Base-by-base conservation (phyloP, 1,140 invertebrate species). In the Eriosoma lanigerum region DNA sequence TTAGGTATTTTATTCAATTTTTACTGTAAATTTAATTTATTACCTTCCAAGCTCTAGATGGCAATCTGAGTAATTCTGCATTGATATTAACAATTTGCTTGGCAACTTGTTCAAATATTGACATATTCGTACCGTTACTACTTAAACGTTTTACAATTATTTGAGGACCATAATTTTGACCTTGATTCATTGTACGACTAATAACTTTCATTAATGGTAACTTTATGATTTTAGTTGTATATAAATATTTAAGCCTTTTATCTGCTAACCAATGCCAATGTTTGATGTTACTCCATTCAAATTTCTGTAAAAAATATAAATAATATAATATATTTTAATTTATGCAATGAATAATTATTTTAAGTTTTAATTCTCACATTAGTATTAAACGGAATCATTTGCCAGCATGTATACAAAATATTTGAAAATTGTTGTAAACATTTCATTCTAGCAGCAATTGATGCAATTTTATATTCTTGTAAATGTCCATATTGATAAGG, bases 41-140 rank as follows among this genome's bases (percentile, higher is more conserved):
- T 70, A 89, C 89, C 85, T 92, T 92, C 91, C 91, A 92, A 12
- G 91, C 90, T 54, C 90, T 83, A 6, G 90, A 88, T 21, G 91
- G 90, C 19, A 92, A 84, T 29, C 90, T 82, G 29, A 92, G 85
- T 26, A 91, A 89, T 60, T 87, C 85, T 13, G 89, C 86, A 81
- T 87, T 88, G 82, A 91, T 86, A 73, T 89, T 88, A 3, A 91
- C 88, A 48, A 92, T 89, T 85, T 92, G 90, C 78, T 88, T 87
- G 1, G 90, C 89, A 62, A 91, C 87, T 85, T 92, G 91, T 4
- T 87, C 86, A 84, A 90, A 91, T 70, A 91, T 90, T 60, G 87
- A 87, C 52, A 88, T 87, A 84, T 86, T 87, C 56, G 87, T 87
- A 83, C 89, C 88, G 85, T 88, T 88, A 75, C 88, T 89, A 46